phyloP scores from a whole-genome alignment of 2,888 invertebrate species.

The Hecatera dysodea region DNA sequence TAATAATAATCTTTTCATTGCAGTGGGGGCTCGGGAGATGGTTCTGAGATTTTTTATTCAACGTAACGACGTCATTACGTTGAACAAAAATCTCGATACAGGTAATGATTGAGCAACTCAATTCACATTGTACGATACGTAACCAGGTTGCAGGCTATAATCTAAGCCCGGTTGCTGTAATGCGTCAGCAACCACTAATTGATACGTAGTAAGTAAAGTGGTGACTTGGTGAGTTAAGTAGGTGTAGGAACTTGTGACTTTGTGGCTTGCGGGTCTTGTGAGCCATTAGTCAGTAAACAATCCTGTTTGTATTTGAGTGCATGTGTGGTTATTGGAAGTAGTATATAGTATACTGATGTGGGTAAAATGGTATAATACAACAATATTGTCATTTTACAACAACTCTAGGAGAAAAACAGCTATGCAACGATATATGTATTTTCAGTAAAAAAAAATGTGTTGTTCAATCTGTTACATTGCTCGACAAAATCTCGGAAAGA shows the following conservation, averaged over 20 bases:
- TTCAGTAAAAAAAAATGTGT: too few species aligned
- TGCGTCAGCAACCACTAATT: constrained; percentile 64
- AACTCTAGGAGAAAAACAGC: too few species aligned
- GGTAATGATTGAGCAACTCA: constrained; percentile 57
- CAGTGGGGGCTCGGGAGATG: too few species aligned
- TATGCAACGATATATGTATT: too few species aligned
- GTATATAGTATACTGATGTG: background rate
- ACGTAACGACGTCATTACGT: too few species aligned
- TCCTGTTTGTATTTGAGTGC: background rate
- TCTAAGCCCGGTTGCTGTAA: constrained; percentile 64
- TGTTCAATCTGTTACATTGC: too few species aligned
- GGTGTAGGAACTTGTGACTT: constrained; percentile 11
- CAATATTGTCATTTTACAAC: too few species aligned
- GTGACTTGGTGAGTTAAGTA: constrained; percentile 17
- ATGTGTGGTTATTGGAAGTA: constrained; percentile 4
- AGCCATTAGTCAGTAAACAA: background rate
- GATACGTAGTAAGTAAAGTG: constrained; percentile 48
- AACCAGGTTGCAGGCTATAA: constrained; percentile 59
- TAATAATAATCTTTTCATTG: too few species aligned
- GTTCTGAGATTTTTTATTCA: too few species aligned
- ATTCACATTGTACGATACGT: constrained; percentile 63
- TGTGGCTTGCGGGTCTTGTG: constrained; percentile 16
- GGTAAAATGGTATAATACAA: too few species aligned
- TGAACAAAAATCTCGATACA: constrained; percentile 43
- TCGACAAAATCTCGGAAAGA: too few species aligned